Conservation (phyloP, 2,888 invertebrate species). For the Drosophila infuscata region DNA sequence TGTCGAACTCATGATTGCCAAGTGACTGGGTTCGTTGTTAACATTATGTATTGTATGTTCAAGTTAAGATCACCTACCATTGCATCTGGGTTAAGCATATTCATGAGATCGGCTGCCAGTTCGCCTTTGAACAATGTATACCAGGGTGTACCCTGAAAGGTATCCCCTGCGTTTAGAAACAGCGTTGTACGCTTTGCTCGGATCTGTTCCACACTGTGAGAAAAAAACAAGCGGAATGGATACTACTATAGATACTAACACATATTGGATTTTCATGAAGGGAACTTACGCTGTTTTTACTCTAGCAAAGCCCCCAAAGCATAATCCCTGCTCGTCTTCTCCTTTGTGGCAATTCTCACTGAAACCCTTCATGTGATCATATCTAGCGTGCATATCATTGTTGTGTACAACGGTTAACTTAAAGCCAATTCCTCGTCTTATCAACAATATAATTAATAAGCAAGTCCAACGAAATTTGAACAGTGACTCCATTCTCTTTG, state of each 20-base stretch:
- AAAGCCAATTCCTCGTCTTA: constrained; percentile 9
- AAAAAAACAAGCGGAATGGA: neutral
- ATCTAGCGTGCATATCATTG: constrained; percentile 94
- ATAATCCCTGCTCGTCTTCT: constrained; percentile 87
- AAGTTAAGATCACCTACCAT: constrained; percentile 88
- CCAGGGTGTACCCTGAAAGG: constrained; percentile 94
- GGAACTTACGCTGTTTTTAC: constrained; percentile 85
- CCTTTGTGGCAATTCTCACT: constrained; percentile 87
- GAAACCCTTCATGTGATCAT: constrained; percentile 89
- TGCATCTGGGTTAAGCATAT: constrained; percentile 91
- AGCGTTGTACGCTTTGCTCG: constrained; percentile 79
- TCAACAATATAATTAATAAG: constrained; percentile 9
- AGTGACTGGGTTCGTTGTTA: neutral
- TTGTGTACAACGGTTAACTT: constrained; percentile 89
- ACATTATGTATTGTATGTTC: neutral
- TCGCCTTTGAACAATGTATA: constrained; percentile 92
- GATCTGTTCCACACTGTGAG: constrained; percentile 25
- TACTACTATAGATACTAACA: neutral
- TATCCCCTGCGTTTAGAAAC: constrained; percentile 94
- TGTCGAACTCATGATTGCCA: constrained; percentile 5
- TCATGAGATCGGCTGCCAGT: constrained; percentile 91
- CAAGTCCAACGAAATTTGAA: neutral
- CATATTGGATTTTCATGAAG: neutral
- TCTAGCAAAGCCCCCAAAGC: constrained; percentile 94
- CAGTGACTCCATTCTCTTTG: neutral